Evolutionary conservation across 2,888 invertebrate genomes (phyloP).

Genomic region (Amiota minor): DNA sequence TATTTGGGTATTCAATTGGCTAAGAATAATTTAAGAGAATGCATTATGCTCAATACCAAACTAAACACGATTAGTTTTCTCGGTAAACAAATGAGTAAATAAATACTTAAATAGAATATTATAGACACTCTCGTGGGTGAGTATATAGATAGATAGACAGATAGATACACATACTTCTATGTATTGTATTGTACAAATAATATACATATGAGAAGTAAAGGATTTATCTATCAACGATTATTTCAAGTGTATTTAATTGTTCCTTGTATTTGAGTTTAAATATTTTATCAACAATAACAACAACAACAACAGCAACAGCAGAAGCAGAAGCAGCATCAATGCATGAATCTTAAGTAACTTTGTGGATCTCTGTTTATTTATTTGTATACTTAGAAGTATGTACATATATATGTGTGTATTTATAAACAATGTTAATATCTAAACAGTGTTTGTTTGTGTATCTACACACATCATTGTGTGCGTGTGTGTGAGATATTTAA

Average conservation of each 20-base stretch:
- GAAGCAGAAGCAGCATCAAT: slow-evolving; percentile 42
- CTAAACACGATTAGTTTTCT: slow-evolving; percentile 3
- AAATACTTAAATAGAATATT: slow-evolving; percentile 5
- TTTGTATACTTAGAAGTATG: not conserved
- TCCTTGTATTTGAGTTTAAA: slow-evolving; percentile 47
- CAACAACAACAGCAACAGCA: slow-evolving; percentile 27
- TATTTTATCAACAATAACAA: slow-evolving; percentile 44
- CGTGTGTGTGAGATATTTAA: not conserved
- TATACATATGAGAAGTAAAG: too few species aligned
- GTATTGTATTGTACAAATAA: not conserved
- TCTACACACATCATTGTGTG: not conserved
- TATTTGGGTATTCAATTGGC: too few species aligned
- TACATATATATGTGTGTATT: too few species aligned
- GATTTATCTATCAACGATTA: slow-evolving; percentile 43
- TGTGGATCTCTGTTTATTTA: slow-evolving; percentile 37
- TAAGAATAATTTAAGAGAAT: slow-evolving; percentile 5
- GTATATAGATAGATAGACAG: too few species aligned
- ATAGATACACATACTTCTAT: not conserved
- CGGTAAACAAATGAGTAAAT: slow-evolving; percentile 11
- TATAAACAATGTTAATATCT: not conserved
- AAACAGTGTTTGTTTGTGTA: not conserved
- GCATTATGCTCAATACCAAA: not conserved
- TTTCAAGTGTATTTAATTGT: slow-evolving; percentile 54
- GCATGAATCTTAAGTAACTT: slow-evolving; percentile 36
- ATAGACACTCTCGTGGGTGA: not conserved